These are phyloP conservation scores for Leptothorax acervorum DNA, from an alignment of 2,888 invertebrate species.

Conservation along the genomic window DNA sequence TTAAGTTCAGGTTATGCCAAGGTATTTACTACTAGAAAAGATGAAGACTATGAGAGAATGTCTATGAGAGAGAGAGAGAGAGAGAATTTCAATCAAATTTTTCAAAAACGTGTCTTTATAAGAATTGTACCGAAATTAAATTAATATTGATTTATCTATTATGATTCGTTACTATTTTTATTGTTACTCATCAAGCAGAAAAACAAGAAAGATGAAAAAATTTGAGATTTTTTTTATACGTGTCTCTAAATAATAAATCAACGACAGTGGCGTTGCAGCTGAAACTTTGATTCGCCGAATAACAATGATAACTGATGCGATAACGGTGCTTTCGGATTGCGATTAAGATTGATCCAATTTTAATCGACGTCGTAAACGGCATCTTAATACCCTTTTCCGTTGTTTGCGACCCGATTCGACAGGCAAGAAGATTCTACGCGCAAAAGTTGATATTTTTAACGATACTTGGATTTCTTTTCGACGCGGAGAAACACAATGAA, in stretches of 20 bases:
- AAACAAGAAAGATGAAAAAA: not conserved
- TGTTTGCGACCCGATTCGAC: slow-evolving; percentile 26
- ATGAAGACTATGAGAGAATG: not conserved
- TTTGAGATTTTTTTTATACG: not conserved
- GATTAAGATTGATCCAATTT: slow-evolving; percentile 30
- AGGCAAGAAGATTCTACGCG: not conserved
- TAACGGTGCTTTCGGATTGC: not conserved
- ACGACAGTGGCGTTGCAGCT: not conserved
- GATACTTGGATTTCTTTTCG: slow-evolving; percentile 37
- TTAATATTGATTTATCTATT: not conserved
- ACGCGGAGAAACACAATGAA: slow-evolving; percentile 30
- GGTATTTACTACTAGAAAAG: not conserved
- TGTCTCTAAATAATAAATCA: slow-evolving; percentile 10
- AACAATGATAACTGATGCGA: not conserved
- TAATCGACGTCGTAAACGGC: slow-evolving; percentile 32
- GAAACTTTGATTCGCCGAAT: slow-evolving; percentile 26
- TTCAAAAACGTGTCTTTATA: not conserved
- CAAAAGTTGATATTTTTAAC: slow-evolving; percentile 45
- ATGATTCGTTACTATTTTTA: not conserved
- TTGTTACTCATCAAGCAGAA: slow-evolving; percentile 6
- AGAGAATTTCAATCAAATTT: not conserved
- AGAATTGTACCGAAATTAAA: not conserved
- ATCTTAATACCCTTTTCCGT: not conserved
- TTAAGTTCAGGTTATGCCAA: not conserved
- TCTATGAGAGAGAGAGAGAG: no score